phyloP scores from a whole-genome alignment of 2,888 invertebrate species.

The Cantharis flavilabris region DNA sequence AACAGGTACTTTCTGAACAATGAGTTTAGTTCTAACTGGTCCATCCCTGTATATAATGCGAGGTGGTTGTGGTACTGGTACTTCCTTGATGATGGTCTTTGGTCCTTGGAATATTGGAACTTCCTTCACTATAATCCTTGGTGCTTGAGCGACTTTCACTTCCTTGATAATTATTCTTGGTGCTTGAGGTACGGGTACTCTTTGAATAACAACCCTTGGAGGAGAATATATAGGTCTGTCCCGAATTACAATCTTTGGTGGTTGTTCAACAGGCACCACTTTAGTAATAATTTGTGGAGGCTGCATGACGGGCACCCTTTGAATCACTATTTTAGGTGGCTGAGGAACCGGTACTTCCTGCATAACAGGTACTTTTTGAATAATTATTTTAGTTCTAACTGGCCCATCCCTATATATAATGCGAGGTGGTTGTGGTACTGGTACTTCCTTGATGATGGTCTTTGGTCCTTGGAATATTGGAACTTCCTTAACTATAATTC shows the following conservation, averaged over 20 bases:
- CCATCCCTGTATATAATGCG: background rate
- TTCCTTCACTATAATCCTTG: slow-evolving; percentile 14
- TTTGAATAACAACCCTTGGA: background rate
- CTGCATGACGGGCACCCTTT: background rate
- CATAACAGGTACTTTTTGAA: slow-evolving; percentile 6
- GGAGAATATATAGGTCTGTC: background rate
- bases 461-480: background rate
- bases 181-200: background rate
- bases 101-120: background rate
- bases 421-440: background rate
- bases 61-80: background rate
- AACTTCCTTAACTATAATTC: slow-evolving; percentile 13
- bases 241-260: background rate
- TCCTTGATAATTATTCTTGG: slow-evolving; percentile 9
- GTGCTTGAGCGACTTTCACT: slow-evolving; percentile 2
- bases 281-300: background rate
- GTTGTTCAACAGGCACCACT: background rate
- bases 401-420: background rate
- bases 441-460: background rate
- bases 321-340: background rate
- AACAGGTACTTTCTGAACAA: slow-evolving; percentile 3
- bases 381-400: background rate
- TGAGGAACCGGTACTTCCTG: background rate
- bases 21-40: background rate
- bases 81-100: background rate